phyloP scores from a whole-genome alignment of 2,797 vertebrate genomes.

The Mus minutoides region DNA sequence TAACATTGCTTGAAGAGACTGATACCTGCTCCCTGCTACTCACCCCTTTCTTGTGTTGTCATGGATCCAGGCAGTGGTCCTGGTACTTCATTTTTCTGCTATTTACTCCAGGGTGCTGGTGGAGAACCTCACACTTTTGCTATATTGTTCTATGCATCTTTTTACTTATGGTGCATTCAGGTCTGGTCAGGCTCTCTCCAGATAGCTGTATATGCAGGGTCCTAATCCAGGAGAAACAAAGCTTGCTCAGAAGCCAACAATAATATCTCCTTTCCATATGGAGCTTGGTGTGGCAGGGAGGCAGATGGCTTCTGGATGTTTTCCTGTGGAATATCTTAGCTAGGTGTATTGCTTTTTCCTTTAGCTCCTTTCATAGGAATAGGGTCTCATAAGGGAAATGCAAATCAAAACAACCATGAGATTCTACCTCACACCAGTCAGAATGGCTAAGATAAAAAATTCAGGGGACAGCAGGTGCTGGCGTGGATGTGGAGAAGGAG shows the following conservation, averaged over 20 bases:
- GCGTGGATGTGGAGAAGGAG: too few relatives aligned
- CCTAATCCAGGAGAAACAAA: not conserved
- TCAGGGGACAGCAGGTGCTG: too few relatives aligned
- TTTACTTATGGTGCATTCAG: too few relatives aligned
- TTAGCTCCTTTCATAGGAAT: not conserved
- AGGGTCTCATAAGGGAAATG: not conserved
- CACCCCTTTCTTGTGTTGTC: too few relatives aligned
- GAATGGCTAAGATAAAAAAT: too few relatives aligned
- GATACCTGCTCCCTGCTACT: not conserved
- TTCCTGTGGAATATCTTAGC: not conserved
- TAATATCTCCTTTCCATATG: not conserved
- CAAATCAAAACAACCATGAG: too few relatives aligned
- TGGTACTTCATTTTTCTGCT: not conserved
- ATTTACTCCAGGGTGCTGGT: not conserved
- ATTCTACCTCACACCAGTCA: too few relatives aligned
- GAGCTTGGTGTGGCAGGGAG: not conserved
- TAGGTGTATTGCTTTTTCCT: not conserved
- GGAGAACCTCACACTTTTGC: not conserved
- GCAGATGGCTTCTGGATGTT: not conserved
- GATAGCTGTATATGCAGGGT: not conserved
- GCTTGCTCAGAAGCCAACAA: not conserved
- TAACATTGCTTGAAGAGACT: not conserved
- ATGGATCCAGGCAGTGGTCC: not conserved
- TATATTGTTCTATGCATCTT: not conserved
- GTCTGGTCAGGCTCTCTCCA: not conserved